A percentile compares a stretch with the other conserved stretches of the same genome.
Evolutionary conservation across 2,113 vertebrate species (phyloP).

Genomic region (Myrmecobius fasciatus): DNA sequence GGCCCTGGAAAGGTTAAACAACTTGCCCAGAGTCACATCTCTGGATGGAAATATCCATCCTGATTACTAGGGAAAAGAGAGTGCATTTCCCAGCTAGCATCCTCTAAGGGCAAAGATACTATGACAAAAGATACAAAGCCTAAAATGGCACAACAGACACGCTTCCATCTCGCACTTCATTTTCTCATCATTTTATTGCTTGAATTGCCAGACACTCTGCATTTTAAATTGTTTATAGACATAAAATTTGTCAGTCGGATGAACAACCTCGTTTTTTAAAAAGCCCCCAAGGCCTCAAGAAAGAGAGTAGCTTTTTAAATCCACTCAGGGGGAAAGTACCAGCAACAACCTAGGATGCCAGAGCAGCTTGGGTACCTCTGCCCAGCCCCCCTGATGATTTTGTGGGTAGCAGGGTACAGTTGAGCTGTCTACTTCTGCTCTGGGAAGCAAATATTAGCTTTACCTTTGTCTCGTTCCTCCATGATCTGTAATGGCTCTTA

Average conservation of each 20-base stretch:
- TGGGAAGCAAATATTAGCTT: constrained; percentile 44
- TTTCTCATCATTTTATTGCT: constrained; percentile 48
- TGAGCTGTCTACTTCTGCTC: constrained; percentile 53
- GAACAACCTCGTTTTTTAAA: constrained; percentile 60
- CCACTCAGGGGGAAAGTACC: neutral
- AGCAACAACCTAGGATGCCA: constrained; percentile 20
- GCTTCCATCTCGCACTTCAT: constrained; percentile 35
- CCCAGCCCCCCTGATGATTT: constrained; percentile 27
- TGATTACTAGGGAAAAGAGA: constrained; percentile 16
- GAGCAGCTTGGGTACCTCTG: neutral
- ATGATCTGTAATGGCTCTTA: constrained; percentile 11
- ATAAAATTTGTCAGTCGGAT: constrained; percentile 42
- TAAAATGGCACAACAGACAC: neutral
- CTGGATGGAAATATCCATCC: constrained; percentile 18
- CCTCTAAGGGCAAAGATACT: constrained; percentile 6
- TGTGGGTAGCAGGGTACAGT: constrained; percentile 17
- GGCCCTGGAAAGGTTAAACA: neutral
- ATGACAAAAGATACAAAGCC: neutral
- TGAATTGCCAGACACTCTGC: constrained; percentile 58
- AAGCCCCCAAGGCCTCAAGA: constrained; percentile 28
- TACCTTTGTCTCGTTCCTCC: constrained; percentile 35
- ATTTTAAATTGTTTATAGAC: constrained; percentile 61
- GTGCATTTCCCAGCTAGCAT: constrained; percentile 38
- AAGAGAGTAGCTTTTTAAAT: constrained; percentile 52
- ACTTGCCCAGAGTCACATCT: neutral